Evolutionary conservation across 1,140 invertebrate species (phyloP), one percentile per base, ranked within the genome.

Genomic region (Micrasema minimum): DNA sequence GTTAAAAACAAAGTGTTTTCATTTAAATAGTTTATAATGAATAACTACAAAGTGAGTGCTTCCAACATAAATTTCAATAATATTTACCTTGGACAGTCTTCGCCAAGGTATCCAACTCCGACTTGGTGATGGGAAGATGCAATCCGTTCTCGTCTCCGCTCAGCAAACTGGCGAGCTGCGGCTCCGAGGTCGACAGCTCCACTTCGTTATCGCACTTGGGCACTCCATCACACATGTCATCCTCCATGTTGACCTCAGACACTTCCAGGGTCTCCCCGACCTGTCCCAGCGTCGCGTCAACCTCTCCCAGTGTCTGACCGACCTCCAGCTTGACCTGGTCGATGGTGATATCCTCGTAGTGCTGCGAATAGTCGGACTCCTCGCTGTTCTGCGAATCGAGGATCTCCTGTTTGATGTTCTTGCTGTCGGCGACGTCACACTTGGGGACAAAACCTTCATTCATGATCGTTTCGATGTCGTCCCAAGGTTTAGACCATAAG

Each of bases 401-500:
- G 7, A 41, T 45, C 10, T 64, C 41, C 9, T 45, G 11, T 10
- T 26, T 45, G 12, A 38, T 14, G 26, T 9, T 45, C 16, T 64
- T 18, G 9, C 48, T 50, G 3, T 9, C 14, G 23, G 14, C 16
- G 1, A 31, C n/a, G 11, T 66, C 23, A 12, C 14, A 50, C 35
- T 51, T 46, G 11, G 50, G 50, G 23, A 53, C 22, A 9, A 26
- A 53, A 11, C 14, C 50, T 11, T 53, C 48, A 5, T 2, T 45
- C n/a, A 51, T 41, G 16, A 48, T 1, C 0, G 20, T 43, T 72
- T 88, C 87, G 70, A 91, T 90, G 71, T 91, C 90, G 71, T 91
- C 90, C 92, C 93, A 94, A 73, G 90, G 91, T 77, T 93, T 92
- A 0, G 92, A 90, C 93, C 93, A 95, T 0, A 94, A 82, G 79